A percentile compares a stretch with the other conserved stretches of the same genome.
These are phyloP conservation scores for Phyllostomus hastatus DNA, from an alignment of 2,113 vertebrate genomes.

Conservation along the genomic window DNA sequence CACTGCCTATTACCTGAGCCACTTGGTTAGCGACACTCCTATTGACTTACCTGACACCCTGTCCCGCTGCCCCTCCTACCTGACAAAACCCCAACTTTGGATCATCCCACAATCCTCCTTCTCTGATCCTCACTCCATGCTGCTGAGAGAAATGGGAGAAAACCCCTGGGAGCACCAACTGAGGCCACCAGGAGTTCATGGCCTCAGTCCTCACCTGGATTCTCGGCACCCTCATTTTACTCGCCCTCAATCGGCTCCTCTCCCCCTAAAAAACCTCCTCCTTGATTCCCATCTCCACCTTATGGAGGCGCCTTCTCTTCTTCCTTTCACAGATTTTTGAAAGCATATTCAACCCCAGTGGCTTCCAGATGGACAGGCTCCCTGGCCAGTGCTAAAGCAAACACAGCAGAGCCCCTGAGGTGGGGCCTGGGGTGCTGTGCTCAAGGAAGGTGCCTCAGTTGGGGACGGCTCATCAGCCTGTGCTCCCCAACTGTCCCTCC, in stretches of 20 bases:
- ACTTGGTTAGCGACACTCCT: background rate
- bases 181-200: background rate
- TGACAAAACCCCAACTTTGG: background rate
- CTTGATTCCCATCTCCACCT: background rate
- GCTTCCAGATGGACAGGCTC: background rate
- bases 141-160: background rate
- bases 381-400: background rate
- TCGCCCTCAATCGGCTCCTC: background rate
- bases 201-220: background rate
- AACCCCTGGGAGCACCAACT: background rate
- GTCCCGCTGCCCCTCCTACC: background rate
- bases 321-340: background rate
- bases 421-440: background rate
- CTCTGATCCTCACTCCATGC: background rate
- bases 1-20: background rate
- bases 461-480: background rate
- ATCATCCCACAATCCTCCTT: background rate
- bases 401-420: background rate
- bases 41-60: background rate
- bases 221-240: background rate
- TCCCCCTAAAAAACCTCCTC: background rate
- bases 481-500: background rate
- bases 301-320: background rate
- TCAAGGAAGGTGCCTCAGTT: background rate
- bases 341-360: background rate